Base-by-base conservation (phyloP, 2,113 vertebrate species). In the Cettia cetti region DNA sequence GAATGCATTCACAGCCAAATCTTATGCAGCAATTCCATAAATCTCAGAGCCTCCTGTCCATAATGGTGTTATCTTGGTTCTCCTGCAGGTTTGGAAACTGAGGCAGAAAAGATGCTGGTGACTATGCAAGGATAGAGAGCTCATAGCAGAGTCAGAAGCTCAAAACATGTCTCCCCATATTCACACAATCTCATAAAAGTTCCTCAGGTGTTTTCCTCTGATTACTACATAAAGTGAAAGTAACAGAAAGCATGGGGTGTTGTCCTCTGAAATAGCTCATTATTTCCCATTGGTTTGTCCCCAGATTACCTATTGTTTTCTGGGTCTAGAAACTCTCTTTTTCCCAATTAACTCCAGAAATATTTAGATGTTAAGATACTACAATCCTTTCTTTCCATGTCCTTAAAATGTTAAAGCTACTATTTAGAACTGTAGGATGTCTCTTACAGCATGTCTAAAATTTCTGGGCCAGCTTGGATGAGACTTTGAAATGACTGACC, bases 11-110 rank as follows among this genome's bases (percentile, higher is more conserved):
- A 54, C 5, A 44, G 6, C 1, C n/a, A 57, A 35, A 17, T 40
- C 2, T 57, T 53, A 15, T 0, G 1, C 0, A 8, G 7, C 15
- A 39, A 5, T 54, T 16, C 22, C 9, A 0, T 50, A 45, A 45
- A 56, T 47, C 17, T 77, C 21, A 45, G 13, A 52, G 6, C 13
- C 45, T 6, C 31, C 27, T 70, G 5, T 60, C 37, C 21, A 5
- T 31, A 3, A 15, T 71, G 5, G 1, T 49, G 30, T 22, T 79
- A 27, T 4, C 12, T 54, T 24, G 8, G 1, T 21, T 71, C 40
- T 65, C 49, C 84, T 57, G 14, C 6, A 37, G 7, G 2, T 52
- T 15, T 83, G 47, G 21, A 89, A 94, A 78, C 1, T 11, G n/a
- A 84, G 18, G 11, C 11, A 86, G 59, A 52, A 54, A 61, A 40